Evolutionary conservation across 2,797 vertebrate genomes (phyloP), one percentile per base, ranked within the genome.

Genomic region (Nyctalus aviator): DNA sequence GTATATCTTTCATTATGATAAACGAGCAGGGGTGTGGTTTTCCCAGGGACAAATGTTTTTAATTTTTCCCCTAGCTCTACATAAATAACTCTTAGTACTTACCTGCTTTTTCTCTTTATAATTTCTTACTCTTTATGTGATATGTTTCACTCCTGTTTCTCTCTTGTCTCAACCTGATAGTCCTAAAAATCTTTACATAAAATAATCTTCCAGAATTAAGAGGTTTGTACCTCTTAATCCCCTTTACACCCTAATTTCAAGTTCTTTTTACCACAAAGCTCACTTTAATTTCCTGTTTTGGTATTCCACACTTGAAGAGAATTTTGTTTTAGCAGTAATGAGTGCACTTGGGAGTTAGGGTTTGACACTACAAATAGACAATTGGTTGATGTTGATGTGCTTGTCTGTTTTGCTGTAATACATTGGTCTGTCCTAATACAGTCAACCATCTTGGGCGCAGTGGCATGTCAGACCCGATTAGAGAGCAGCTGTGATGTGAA

Each of bases 141-240:
- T 14, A 8, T 98, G 98, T 97, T 98, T 98, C 97, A 98, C 18
- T 55, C 46, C 27, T 27, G 59, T 57, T 27, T 64, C 44, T 68
- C 4, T 44, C 71, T 72, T 1, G 27, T 27, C 15, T 82, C 62
- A 32, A 2, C 48, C 81, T 50, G 46, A 25, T 78, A 37, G 69
- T 20, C 13, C 20, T 18, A 13, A 53, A 66, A 32, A 21, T 66
- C 27, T 41, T 37, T n/a, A n/a, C 2, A 2, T 46, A 53, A 48
- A 57, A 53, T 14, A 57, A 15, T 57, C 48, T 68, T 89, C 12
- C 32, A 50, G 73, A 72, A 37, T 32, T 25, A 41, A 41, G 37
- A 41, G 37, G 37, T 41, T 41, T 41, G 37, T 41, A 41, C 37
- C 37, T 41, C 37, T 41, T 41, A 41, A 41, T 41, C 37, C 6